A percentile compares a stretch with the other conserved stretches of the same genome.
phyloP scores from a whole-genome alignment of 2,113 vertebrate genomes.

The Nicator chloris region DNA sequence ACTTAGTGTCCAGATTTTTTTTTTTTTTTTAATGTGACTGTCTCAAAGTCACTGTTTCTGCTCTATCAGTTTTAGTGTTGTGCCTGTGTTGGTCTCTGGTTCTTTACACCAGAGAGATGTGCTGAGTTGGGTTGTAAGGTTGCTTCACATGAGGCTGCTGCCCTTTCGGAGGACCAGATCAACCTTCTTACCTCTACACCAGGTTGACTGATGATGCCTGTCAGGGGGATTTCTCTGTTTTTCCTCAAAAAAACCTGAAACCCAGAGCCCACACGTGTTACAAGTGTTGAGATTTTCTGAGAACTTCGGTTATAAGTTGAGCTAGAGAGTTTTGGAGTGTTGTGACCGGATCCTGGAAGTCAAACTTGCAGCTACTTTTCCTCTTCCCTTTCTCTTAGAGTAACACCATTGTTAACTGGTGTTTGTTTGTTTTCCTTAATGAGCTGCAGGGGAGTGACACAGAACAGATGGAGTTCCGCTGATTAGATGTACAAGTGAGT shows the following conservation, averaged over 20 bases:
- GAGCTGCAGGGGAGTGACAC: neutral
- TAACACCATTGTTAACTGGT: neutral
- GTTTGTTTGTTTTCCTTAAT: neutral
- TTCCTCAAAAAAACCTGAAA: no score
- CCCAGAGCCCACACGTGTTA: neutral
- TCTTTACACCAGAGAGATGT: neutral
- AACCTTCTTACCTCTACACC: neutral
- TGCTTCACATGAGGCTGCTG: neutral
- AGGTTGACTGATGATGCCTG: neutral
- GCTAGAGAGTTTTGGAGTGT: neutral
- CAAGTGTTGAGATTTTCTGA: neutral
- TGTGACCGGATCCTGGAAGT: neutral
- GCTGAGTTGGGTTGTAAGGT: neutral
- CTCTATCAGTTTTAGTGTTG: neutral
- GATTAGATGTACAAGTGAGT: neutral
- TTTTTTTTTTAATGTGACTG: fast-evolving
- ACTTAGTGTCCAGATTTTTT: neutral
- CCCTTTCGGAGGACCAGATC: neutral
- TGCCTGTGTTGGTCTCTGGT: neutral
- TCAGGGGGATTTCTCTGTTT: neutral
- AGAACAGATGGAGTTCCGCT: slow-evolving; percentile 13
- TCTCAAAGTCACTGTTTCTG: neutral
- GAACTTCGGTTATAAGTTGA: neutral
- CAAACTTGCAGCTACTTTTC: neutral
- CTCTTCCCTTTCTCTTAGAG: neutral